Evolutionary conservation across 2,113 vertebrate genomes (phyloP), one percentile per base, ranked within the genome.

Genomic region (Sinocyclocheilus maitianheensis): DNA sequence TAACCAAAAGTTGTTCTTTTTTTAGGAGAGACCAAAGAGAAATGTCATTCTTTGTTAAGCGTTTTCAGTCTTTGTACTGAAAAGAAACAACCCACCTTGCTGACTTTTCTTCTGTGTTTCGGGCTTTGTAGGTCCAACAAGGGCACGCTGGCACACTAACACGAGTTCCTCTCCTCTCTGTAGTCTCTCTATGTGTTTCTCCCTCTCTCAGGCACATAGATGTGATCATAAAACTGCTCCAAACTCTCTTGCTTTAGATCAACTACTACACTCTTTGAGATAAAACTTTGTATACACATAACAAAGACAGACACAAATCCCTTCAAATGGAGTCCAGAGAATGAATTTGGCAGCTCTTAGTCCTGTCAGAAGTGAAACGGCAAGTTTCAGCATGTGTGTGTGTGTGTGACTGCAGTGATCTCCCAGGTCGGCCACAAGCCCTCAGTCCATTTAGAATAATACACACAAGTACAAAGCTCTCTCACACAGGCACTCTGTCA

Each of bases 141-240:
- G 69, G 69, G 26, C 51, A 83, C 8, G 0, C 51, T 84, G 81
- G 51, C 51, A 75, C 55, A 37, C 53, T 76, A 51, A 76, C 48
- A 62, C 9, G 8, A 55, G 14, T 75, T 34, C 67, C 91, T 92
- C 87, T 93, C 92, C 91, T 84, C 85, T 83, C 48, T 55, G 84
- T 75, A 0, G 85, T 90, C 86, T 90, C 89, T 84, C 40, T 4
- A 9, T 13, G 5, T 22, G 11, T 81, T 51, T 60, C 69, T 83
- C 69, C 24, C 46, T 74, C 51, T 24, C 34, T 74, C 69, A 40
- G 46, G 3, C 51, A 40, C 12, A 72, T 43, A 40, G 53, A 83
- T 55, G 81, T 72, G 79, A 72, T 55, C 81, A 84, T 74, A 51
- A 84, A 83, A 60, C 30, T 40, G 43, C 67, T 40, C 4, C 34